A percentile compares a stretch with the other conserved stretches of the same genome.
These are phyloP conservation scores for Psophia crepitans DNA, from an alignment of 2,113 vertebrate genomes.

Conservation along the genomic window DNA sequence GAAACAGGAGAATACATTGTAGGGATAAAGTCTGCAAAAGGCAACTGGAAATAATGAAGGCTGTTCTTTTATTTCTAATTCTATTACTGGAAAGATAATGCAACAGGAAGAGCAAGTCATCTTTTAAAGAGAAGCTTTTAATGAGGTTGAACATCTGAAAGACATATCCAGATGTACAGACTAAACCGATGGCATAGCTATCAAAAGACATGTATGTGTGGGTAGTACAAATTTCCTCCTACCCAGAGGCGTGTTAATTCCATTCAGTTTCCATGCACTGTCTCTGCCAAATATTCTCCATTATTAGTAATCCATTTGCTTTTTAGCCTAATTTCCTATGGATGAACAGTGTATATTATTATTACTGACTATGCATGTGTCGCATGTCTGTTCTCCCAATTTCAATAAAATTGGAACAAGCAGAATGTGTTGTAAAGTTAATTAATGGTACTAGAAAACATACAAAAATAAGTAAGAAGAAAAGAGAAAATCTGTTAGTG, in stretches of 20 bases:
- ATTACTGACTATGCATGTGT: not conserved
- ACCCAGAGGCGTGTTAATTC: not conserved
- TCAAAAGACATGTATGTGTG: slow-evolving; percentile 5
- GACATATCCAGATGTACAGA: not conserved
- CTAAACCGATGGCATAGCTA: not conserved
- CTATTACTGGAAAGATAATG: slow-evolving; percentile 20
- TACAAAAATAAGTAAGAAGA: not conserved
- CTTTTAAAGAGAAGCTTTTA: slow-evolving; percentile 30
- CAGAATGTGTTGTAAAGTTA: not conserved
- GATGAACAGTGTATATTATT: not conserved
- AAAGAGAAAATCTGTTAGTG: not conserved
- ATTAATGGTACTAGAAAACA: not conserved
- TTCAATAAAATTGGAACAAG: not conserved
- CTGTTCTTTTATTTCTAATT: slow-evolving; percentile 12
- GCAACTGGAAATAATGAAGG: not conserved
- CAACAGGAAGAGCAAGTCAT: not conserved
- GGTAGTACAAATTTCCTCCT: not conserved
- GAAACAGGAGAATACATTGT: not conserved
- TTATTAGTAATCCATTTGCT: not conserved
- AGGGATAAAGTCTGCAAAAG: not conserved
- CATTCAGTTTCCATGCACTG: not conserved
- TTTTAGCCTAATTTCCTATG: not conserved
- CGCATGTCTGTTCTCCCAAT: not conserved
- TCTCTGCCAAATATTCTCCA: not conserved
- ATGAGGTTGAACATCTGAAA: slow-evolving; percentile 36